Evolutionary conservation across 2,113 vertebrate genomes (phyloP).

Genomic region (Pomatorhinus ruficollis): DNA sequence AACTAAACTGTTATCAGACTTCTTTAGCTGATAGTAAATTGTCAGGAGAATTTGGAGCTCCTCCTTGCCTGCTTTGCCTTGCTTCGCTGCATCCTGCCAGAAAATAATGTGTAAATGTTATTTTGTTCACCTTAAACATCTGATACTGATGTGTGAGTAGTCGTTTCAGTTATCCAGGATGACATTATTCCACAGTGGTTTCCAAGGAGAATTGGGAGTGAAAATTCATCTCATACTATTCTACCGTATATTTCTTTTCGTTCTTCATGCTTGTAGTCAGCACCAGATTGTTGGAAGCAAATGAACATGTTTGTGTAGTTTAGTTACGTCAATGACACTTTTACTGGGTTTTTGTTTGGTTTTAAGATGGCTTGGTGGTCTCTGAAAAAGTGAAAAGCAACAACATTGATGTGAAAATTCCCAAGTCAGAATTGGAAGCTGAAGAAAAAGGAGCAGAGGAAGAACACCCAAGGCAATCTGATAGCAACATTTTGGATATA

Average conservation of each 20-base stretch:
- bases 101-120: neutral
- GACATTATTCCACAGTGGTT: neutral
- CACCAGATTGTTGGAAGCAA: neutral
- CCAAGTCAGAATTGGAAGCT: conserved; percentile 20
- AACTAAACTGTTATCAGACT: neutral
- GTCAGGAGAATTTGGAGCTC: neutral
- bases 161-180: neutral
- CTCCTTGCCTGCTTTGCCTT: neutral
- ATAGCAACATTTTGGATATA: conserved; percentile 42
- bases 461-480: neutral
- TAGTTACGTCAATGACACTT: neutral
- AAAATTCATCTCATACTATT: neutral
- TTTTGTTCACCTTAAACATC: neutral
- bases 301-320: neutral
- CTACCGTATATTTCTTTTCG: neutral
- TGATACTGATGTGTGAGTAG: neutral
- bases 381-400: neutral
- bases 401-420: neutral
- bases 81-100: neutral
- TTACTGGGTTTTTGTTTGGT: neutral
- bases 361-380: conserved; percentile 41
- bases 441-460: conserved; percentile 29
- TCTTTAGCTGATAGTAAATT: rapidly evolving
- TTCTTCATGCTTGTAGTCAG: neutral
- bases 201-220: neutral